These are phyloP conservation scores for Sebastes taczanowskii DNA, from an alignment of 2,797 vertebrate species.

Conservation along the genomic window DNA sequence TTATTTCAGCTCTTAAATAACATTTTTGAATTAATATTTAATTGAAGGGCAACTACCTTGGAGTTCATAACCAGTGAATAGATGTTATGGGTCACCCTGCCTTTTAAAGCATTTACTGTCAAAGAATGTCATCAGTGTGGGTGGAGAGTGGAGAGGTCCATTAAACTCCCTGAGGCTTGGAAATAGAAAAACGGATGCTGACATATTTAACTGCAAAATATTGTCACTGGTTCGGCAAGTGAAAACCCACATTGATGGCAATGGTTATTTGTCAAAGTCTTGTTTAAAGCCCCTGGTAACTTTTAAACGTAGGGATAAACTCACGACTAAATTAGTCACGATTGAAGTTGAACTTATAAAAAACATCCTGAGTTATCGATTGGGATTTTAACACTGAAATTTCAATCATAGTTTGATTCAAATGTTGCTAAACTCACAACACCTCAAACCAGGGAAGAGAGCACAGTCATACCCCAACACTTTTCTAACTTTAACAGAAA, in stretches of 20 bases:
- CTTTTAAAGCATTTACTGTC: neutral
- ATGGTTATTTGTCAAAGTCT: neutral
- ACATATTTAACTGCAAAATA: neutral
- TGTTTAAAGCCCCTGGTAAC: neutral
- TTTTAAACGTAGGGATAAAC: neutral
- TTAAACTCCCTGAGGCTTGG: neutral
- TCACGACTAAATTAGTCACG: neutral
- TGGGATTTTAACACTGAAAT: no score
- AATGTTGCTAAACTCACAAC: neutral
- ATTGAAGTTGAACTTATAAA: neutral
- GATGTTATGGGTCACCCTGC: neutral
- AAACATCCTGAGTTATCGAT: no score
- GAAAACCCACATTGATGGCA: neutral
- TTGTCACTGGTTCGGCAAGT: neutral
- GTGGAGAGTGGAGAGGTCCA: neutral
- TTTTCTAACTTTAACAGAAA: no score
- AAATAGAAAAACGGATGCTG: neutral
- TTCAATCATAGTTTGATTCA: neutral
- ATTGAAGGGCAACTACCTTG: neutral
- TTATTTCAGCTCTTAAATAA: conserved; percentile 8
- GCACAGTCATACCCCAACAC: neutral
- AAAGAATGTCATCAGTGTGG: conserved; percentile 9
- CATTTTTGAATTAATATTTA: conserved; percentile 1
- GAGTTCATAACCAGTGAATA: neutral
- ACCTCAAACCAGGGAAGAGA: neutral